Conservation (phyloP, 2,797 vertebrate genomes). For the Lacerta bilineata region DNA sequence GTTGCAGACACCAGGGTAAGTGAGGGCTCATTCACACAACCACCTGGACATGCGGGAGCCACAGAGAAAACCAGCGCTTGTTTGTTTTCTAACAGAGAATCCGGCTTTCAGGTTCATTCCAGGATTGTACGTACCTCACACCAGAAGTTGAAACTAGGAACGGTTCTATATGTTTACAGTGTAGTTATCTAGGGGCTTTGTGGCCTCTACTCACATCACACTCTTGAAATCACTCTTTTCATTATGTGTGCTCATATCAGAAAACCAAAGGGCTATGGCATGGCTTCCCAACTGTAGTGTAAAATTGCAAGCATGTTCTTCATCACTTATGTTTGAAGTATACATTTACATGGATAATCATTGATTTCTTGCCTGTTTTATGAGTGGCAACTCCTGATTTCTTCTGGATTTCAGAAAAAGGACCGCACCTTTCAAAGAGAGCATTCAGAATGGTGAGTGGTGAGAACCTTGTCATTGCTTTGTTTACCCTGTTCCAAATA, state of each 20-base stretch:
- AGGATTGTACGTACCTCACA: background rate
- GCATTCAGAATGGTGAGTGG: constrained; percentile 60
- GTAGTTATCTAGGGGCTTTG: background rate
- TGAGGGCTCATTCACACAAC: background rate
- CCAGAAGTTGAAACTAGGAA: background rate
- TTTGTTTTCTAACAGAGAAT: background rate
- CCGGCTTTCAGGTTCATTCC: background rate
- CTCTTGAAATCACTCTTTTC: background rate
- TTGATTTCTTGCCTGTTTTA: background rate
- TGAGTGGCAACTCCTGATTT: background rate
- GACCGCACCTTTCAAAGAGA: constrained; percentile 59
- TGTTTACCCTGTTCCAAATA: background rate
- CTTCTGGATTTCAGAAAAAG: constrained; percentile 53
- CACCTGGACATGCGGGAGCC: background rate
- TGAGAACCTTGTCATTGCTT: background rate
- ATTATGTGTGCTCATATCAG: background rate
- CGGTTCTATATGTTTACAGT: background rate
- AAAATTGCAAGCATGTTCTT: background rate
- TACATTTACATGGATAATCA: background rate
- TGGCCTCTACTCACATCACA: background rate
- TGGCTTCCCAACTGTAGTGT: background rate
- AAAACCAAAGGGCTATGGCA: background rate
- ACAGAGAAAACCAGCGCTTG: background rate
- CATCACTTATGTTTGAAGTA: background rate
- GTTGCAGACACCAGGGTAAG: constrained; percentile 72